A percentile compares a stretch with the other conserved stretches of the same genome.
Evolutionary conservation across 2,797 vertebrate species (phyloP).

Genomic region (Morus bassanus): DNA sequence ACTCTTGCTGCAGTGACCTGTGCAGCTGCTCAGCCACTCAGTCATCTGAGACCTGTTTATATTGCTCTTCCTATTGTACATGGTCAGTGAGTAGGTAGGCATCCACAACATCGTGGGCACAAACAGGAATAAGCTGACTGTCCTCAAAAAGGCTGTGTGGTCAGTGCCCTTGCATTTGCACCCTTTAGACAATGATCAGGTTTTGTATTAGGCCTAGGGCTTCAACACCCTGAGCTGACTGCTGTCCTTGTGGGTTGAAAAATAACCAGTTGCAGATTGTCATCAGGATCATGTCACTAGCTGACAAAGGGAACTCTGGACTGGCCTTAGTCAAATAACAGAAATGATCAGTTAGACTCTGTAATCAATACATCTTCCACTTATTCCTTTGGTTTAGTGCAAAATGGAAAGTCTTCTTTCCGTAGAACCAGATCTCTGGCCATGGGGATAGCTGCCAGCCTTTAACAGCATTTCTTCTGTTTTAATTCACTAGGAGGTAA

Average conservation of each 20-base stretch:
- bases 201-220: neutral
- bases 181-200: neutral
- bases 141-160: neutral
- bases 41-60: neutral
- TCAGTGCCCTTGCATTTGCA: neutral
- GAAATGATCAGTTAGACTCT: neutral
- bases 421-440: neutral
- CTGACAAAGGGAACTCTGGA: neutral
- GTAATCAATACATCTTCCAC: neutral
- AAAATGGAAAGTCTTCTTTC: neutral
- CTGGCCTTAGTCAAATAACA: neutral
- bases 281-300: neutral
- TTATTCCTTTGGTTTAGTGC: neutral
- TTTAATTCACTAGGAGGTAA: neutral
- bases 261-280: neutral
- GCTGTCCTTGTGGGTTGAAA: accelerated
- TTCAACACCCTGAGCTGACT: neutral
- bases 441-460: neutral
- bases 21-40: neutral
- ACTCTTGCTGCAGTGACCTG: neutral
- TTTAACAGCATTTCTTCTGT: neutral
- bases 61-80: neutral
- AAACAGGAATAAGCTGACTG: neutral
- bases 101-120: accelerated
- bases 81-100: neutral